phyloP scores from a whole-genome alignment of 1,140 invertebrate species.

The Plodia interpunctella region DNA sequence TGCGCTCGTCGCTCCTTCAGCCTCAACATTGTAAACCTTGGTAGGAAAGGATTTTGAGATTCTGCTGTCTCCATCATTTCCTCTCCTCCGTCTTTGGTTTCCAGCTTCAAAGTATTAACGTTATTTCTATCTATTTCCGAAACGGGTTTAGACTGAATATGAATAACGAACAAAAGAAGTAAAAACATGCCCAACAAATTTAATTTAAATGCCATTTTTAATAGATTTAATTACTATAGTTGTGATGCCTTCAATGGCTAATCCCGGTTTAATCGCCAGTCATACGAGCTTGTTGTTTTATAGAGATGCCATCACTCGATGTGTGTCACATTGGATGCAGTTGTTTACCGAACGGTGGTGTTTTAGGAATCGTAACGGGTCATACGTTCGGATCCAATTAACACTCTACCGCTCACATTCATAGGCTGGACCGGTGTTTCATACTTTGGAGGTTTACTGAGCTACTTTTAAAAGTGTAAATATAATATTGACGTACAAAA shows the following conservation, averaged over 20 bases:
- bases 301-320: constrained; percentile 35
- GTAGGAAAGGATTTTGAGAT: constrained; percentile 56
- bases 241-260: constrained; percentile 18
- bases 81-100: constrained; percentile 14
- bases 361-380: constrained; percentile 68
- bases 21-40: constrained; percentile 58
- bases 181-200: constrained; percentile 28
- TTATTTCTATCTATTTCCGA: constrained; percentile 17
- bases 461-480: background rate
- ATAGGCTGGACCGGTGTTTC: constrained; percentile 31
- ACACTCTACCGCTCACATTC: constrained; percentile 42
- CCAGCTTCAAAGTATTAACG: background rate
- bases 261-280: constrained; percentile 39
- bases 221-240: constrained; percentile 25
- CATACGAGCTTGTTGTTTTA: constrained; percentile 38
- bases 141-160: constrained; percentile 31
- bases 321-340: constrained; percentile 64
- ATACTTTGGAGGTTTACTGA: background rate
- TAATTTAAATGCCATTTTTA: constrained; percentile 14
- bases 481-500: background rate
- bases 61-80: constrained; percentile 66
- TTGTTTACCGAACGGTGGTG: constrained; percentile 52
- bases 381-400: constrained; percentile 56
- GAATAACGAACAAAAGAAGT: constrained; percentile 23
- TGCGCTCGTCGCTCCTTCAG: constrained; percentile 50